Evolutionary conservation across 2,888 invertebrate genomes (phyloP), one percentile per base, ranked within the genome.

Genomic region (Cordylochernes scorpioides): DNA sequence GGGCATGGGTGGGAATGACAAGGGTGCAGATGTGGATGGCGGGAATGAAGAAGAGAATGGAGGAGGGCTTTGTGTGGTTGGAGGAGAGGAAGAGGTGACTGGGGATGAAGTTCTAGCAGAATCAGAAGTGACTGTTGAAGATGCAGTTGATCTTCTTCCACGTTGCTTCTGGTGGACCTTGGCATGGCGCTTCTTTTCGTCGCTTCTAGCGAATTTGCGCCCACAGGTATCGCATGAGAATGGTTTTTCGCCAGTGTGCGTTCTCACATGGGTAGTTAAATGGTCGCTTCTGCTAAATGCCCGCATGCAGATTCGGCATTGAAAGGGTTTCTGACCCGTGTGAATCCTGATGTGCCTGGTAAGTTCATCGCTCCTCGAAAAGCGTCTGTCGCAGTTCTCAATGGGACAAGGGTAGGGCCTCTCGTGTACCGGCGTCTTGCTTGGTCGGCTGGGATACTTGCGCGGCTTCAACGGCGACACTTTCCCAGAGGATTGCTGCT

Each of bases 181-280:
- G 34, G 88, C 84, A 60, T 97, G 97, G 39, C 97, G 65, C 56
- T 97, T 97, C 63, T 94, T 88, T 61, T 97, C 97, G 58, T 97
- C 97, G 43, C 84, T 84, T 36, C 94, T 67, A 30, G 97, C 97
- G 55, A 97, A 97, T 57, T 91, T 88, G 13, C 94, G 64, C 1
- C 88, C 88, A 58, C 97, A 97, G 32, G 82, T 72, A 54, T 94
- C 91, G 57, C 97, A 97, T 31, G 80, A 74, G 60, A 97, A 97
- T 15, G 97, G 94, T 50, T 94, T 94, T 55, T 97, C 94, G 15
- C 61, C 61, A 68, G 62, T 91, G 74, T 49, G 94, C 68, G 50
- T 63, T 18, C 94, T 67, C 36, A 91, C 82, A 59, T 97, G 97
- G 40, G 97, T 97, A 47, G 94, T 97, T 40, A 97, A 61, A 56